Percentiles rank a stretch among this genome's conserved stretches.
These are phyloP conservation scores for Sinotaia quadrata DNA, from an alignment of 2,888 invertebrate species.

Conservation along the genomic window DNA sequence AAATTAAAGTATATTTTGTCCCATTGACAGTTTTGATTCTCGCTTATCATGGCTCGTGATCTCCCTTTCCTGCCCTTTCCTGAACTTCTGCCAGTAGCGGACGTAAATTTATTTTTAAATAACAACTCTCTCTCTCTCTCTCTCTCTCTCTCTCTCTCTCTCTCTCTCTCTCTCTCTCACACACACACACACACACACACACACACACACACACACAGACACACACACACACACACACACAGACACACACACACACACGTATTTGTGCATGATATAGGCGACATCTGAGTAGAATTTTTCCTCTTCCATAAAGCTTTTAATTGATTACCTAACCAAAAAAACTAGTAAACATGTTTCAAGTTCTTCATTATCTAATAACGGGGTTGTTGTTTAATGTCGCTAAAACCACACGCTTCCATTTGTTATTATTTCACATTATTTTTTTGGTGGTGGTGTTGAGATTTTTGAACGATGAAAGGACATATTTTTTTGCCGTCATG, in stretches of 20 bases:
- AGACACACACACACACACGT: not conserved
- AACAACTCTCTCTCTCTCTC: not conserved
- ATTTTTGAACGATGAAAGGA: too few species aligned
- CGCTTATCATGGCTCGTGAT: too few species aligned
- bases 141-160: slow-evolving; percentile 2
- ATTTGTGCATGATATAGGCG: not conserved
- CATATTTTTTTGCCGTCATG: too few species aligned
- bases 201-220: not conserved
- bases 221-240: not conserved
- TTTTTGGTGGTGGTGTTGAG: too few species aligned
- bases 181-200: not conserved
- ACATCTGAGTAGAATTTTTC: not conserved
- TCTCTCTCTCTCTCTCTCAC: not conserved
- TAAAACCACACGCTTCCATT: too few species aligned
- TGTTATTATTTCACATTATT: too few species aligned
- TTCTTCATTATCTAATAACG: too few species aligned
- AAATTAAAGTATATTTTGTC: too few species aligned
- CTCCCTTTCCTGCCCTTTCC: not conserved
- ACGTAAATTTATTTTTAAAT: not conserved
- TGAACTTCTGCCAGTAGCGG: not conserved
- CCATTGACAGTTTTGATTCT: too few species aligned
- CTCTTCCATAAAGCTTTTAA: not conserved
- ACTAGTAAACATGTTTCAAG: too few species aligned
- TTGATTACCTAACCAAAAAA: too few species aligned
- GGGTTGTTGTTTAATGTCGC: too few species aligned